Evolutionary conservation across 2,113 vertebrate species (phyloP).

Genomic region (Cichladusa arquata): DNA sequence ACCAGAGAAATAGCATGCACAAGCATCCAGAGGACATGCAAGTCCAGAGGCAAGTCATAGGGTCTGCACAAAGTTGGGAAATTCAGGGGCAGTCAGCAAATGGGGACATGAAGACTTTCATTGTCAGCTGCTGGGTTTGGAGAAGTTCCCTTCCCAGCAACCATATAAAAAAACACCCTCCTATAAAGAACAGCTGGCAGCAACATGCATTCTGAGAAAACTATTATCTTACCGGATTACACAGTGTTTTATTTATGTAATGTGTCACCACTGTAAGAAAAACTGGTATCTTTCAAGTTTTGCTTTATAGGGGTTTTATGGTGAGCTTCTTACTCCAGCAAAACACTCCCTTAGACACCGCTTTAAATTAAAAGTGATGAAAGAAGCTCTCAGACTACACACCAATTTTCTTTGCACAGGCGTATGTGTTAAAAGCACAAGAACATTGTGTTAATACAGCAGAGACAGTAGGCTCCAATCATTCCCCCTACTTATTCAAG

Average conservation of each 20-base stretch:
- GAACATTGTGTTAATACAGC: neutral
- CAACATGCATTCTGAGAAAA: neutral
- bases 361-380: neutral
- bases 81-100: neutral
- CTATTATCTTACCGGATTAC: neutral
- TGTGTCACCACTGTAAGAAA: neutral
- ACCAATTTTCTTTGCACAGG: neutral
- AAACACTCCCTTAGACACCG: neutral
- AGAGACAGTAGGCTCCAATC: neutral
- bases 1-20: neutral
- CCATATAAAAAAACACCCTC: neutral
- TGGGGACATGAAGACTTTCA: neutral
- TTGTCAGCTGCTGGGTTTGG: neutral
- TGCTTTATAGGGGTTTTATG: neutral
- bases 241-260: neutral
- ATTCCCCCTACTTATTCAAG: neutral
- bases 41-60: neutral
- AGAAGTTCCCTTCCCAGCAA: neutral
- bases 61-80: neutral
- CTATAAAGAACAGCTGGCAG: neutral
- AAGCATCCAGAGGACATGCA: neutral
- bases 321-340: neutral
- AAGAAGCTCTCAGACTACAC: neutral
- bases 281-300: neutral
- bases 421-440: fast-evolving